These are phyloP conservation scores for Choloepus hoffmanni DNA, from an alignment of 2,113 vertebrate species.

Conservation along the genomic window DNA sequence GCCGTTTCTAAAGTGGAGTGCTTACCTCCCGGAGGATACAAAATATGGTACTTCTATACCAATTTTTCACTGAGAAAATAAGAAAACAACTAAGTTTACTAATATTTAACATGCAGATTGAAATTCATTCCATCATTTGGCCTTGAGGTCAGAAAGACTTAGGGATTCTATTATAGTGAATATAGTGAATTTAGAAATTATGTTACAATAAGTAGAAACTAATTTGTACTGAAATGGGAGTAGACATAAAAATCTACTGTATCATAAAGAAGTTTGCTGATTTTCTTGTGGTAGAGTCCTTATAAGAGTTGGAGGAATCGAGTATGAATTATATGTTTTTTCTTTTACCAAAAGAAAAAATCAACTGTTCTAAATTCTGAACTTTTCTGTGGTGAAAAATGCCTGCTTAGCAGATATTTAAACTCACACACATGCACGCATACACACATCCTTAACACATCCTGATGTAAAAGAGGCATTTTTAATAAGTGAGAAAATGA, in stretches of 20 bases:
- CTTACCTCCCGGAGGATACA: background rate
- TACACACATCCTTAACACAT: constrained; percentile 4
- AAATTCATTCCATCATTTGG: background rate
- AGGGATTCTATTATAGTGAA: background rate
- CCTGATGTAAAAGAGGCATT: constrained; percentile 60
- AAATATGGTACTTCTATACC: background rate
- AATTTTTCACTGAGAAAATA: background rate
- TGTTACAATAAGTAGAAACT: background rate
- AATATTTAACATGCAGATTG: background rate
- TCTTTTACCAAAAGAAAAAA: background rate
- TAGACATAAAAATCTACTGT: background rate
- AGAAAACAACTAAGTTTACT: background rate
- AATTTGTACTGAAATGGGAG: constrained; percentile 7
- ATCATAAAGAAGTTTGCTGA: background rate
- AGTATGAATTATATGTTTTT: constrained; percentile 63
- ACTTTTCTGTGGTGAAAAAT: constrained; percentile 71
- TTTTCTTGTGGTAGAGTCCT: background rate
- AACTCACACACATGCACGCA: constrained; percentile 16
- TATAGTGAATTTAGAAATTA: background rate
- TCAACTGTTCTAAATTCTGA: constrained; percentile 66
- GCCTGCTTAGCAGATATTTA: constrained; percentile 58
- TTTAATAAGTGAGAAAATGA: constrained; percentile 77
- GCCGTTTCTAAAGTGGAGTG: background rate
- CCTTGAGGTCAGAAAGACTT: background rate
- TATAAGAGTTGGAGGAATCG: background rate